Conservation (phyloP, 2,113 vertebrate species). For the Clinocottus analis region DNA sequence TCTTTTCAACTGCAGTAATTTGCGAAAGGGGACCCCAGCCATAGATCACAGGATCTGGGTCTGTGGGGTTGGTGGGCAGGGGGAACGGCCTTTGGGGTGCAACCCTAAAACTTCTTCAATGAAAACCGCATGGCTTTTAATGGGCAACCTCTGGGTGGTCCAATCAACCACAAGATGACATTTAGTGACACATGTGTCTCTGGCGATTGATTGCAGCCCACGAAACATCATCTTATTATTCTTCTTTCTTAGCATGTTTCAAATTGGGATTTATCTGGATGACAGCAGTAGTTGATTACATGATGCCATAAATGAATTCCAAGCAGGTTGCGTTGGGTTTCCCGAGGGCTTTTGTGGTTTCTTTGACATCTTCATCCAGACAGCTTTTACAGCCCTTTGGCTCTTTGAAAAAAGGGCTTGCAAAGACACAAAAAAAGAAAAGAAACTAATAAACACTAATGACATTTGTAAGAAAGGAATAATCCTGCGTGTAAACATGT, state of each 20-base stretch:
- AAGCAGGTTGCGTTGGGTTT: slow-evolving; percentile 53
- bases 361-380: slow-evolving; percentile 44
- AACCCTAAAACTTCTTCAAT: slow-evolving; percentile 72
- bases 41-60: slow-evolving; percentile 67
- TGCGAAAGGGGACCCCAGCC: slow-evolving; percentile 67
- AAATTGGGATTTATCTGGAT: slow-evolving; percentile 53
- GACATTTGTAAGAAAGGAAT: slow-evolving; percentile 6
- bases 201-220: slow-evolving; percentile 56
- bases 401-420: slow-evolving; percentile 7
- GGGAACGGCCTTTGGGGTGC: slow-evolving; percentile 61
- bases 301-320: slow-evolving; percentile 39
- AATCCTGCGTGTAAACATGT: slow-evolving; percentile 34
- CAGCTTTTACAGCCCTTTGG: slow-evolving; percentile 10
- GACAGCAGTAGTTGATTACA: slow-evolving; percentile 42
- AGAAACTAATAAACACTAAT: slow-evolving; percentile 13
- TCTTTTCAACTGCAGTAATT: slow-evolving; percentile 72
- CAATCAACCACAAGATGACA: slow-evolving; percentile 72
- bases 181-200: slow-evolving; percentile 72
- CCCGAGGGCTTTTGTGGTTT: slow-evolving; percentile 32
- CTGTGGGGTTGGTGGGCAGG: slow-evolving; percentile 50
- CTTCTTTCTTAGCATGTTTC: slow-evolving; percentile 33
- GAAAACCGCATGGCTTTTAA: slow-evolving; percentile 73
- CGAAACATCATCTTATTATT: slow-evolving; percentile 47
- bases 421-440: slow-evolving; percentile 23
- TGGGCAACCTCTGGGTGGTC: slow-evolving; percentile 76